A percentile compares a stretch with the other conserved stretches of the same genome.
These are phyloP conservation scores for Semicossyphus pulcher DNA, from an alignment of 2,113 vertebrate genomes.

Conservation along the genomic window DNA sequence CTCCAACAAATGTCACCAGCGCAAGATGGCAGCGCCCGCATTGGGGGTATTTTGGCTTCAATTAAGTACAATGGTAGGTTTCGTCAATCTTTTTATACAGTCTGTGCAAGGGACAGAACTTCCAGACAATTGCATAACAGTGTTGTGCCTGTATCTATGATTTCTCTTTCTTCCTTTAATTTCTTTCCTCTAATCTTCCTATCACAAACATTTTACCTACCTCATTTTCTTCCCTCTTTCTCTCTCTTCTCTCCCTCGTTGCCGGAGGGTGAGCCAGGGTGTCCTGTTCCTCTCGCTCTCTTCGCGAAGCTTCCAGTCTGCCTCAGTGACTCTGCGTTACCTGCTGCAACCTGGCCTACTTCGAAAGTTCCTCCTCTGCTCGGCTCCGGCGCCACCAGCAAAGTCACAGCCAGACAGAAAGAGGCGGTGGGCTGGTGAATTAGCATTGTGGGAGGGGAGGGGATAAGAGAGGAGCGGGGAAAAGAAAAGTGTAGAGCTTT, in stretches of 20 bases:
- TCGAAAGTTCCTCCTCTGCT: slow-evolving; percentile 59
- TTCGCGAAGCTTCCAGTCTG: slow-evolving; percentile 49
- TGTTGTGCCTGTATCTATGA: neutral
- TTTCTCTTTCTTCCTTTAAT: neutral
- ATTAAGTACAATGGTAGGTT: no score
- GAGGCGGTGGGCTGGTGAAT: slow-evolving; percentile 41
- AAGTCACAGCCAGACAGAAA: slow-evolving; percentile 69
- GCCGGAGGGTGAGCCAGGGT: slow-evolving; percentile 57
- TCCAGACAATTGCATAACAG: no score
- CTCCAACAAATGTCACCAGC: no score
- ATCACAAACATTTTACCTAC: neutral
- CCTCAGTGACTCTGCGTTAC: slow-evolving; percentile 70
- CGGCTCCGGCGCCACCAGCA: slow-evolving; percentile 68
- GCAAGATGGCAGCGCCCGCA: no score
- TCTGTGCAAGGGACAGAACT: no score
- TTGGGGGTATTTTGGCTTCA: no score
- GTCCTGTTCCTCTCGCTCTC: slow-evolving; percentile 59
- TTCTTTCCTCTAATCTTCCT: neutral
- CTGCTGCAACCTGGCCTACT: slow-evolving; percentile 81
- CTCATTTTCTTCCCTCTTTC: neutral
- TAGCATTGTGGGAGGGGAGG: slow-evolving; percentile 32
- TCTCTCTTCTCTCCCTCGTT: neutral
- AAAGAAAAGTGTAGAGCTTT: slow-evolving; percentile 19
- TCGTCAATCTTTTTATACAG: no score
- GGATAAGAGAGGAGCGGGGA: slow-evolving; percentile 14